Percentiles rank a stretch among this genome's conserved stretches.
Evolutionary conservation across 2,113 vertebrate species (phyloP).

Genomic region (Peromyscus leucopus): DNA sequence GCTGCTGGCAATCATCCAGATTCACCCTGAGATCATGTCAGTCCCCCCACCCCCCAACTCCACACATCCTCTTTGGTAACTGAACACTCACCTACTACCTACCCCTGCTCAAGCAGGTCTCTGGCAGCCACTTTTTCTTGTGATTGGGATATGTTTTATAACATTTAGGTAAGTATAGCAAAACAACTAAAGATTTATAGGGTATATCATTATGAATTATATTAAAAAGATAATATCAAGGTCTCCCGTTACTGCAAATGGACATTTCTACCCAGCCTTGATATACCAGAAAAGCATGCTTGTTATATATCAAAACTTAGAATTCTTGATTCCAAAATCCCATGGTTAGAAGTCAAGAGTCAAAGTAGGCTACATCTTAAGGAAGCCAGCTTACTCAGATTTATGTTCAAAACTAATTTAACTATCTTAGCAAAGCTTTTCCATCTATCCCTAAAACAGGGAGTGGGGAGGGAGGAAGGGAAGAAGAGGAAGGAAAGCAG

Average conservation of each 20-base stretch:
- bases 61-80: background rate
- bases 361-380: background rate
- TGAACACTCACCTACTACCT: background rate
- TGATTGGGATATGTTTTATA: background rate
- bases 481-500: background rate
- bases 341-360: constrained; percentile 1
- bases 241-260: constrained; percentile 1
- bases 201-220: background rate
- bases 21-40: background rate
- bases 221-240: background rate
- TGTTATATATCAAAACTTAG: background rate
- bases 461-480: background rate
- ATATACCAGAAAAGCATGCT: background rate
- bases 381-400: constrained; percentile 22
- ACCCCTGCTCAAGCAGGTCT: background rate
- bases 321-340: background rate
- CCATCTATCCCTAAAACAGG: constrained; percentile 1
- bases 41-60: background rate
- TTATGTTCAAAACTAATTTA: constrained; percentile 9
- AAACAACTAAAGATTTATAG: constrained; percentile 10
- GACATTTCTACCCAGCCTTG: background rate
- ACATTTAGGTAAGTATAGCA: background rate
- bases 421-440: constrained; percentile 35
- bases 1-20: background rate
- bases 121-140: background rate